Conservation (phyloP, 2,797 vertebrate genomes). For the Arnoldichthys spilopterus region DNA sequence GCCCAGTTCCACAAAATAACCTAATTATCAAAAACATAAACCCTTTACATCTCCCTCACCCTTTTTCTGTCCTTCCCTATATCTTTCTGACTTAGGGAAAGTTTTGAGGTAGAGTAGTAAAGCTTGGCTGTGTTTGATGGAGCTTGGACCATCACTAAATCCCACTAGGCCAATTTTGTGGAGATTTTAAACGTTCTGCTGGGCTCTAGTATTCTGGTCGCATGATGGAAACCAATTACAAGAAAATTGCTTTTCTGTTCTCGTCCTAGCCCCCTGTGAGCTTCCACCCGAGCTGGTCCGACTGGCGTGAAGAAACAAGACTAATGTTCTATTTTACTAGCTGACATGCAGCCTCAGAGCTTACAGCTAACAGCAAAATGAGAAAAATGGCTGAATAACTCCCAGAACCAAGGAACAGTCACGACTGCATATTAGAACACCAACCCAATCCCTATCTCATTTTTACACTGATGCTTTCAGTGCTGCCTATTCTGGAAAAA, state of each 20-base stretch:
- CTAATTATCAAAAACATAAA: not conserved
- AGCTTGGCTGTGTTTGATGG: constrained; percentile 36
- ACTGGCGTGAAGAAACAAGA: constrained; percentile 41
- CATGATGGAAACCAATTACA: constrained; percentile 60
- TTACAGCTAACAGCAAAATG: constrained; percentile 49
- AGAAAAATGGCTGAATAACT: constrained; percentile 49
- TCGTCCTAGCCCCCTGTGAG: constrained; percentile 24
- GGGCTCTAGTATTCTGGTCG: constrained; percentile 42
- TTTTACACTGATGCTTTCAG: constrained; percentile 31
- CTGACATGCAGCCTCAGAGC: constrained; percentile 43
- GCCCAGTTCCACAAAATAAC: not conserved
- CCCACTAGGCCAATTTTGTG: constrained; percentile 44
- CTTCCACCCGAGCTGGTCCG: constrained; percentile 21
- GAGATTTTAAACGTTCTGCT: constrained; percentile 47
- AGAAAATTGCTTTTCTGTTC: constrained; percentile 59
- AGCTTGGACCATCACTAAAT: constrained; percentile 42
- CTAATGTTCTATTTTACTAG: constrained; percentile 49
- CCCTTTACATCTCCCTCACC: not conserved
- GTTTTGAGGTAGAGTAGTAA: constrained; percentile 5
- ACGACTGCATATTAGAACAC: constrained; percentile 23
- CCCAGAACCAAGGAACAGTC: constrained; percentile 43
- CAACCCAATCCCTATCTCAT: constrained; percentile 12
- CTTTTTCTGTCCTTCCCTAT: not conserved
- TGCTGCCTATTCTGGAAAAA: constrained; percentile 16
- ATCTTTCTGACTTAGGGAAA: not conserved